Evolutionary conservation across 2,888 invertebrate genomes (phyloP), one percentile per base, ranked within the genome.

Genomic region (Agriotes lineatus): DNA sequence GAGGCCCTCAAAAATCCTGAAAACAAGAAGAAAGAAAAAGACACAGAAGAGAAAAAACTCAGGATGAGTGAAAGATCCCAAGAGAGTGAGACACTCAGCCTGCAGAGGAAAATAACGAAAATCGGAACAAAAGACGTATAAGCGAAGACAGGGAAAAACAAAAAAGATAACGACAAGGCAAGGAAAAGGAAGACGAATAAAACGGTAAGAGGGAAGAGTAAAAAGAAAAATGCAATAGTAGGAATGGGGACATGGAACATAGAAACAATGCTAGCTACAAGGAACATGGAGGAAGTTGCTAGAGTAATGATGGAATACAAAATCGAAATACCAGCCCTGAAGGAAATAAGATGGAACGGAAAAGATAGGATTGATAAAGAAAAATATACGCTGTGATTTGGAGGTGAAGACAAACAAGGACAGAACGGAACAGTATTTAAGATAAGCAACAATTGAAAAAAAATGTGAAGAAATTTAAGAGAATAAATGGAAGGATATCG

Each of bases 181-280:
- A 20, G 10, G 18, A 57, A 14, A 57, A 50, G n/a, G 22, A 54
- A 54, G 16, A 54, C 12, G 54, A 35, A 54, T 25, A 54, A 33
- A 35, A 12, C 2, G 54, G 39, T 39, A 39, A n/a, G n/a, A n/a
- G n/a, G n/a, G n/a, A 33, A 33, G 7, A 33, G 33, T 6, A 33
- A 33, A 33, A 52, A 54, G 54, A 18, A 35, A 54, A 33, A 12
- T 18, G 16, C 30, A 33, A 20, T 57, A 57, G 19, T 37, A 35
- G 7, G n/a, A 54, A 54, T 54, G 12, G 54, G 35, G 35, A 54
- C 54, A 2, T 30, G 35, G 25, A 52, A 52, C n/a, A 52, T 52
- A 52, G 22, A 52, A 52, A 52, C 52, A 25, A 10, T 54, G 14
- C 14, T 57, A 57, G 33, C 16, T 7, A 19, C 5, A 30, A 10